Conservation (phyloP, 2,797 vertebrate species). For the Scarus forsteni region DNA sequence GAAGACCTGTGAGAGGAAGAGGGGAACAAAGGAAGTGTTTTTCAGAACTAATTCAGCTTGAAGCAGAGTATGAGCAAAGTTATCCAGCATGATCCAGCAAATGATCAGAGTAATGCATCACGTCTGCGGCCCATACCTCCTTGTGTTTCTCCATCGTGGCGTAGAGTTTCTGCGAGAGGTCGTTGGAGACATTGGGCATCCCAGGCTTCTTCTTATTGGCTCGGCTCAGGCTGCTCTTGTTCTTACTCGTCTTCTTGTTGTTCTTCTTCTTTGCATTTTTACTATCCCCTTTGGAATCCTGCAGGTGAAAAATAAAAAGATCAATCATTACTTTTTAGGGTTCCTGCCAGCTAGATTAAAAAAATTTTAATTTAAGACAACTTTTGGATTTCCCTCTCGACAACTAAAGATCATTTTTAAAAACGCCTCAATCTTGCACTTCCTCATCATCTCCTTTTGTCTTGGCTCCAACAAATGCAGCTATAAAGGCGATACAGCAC, state of each 20-base stretch:
- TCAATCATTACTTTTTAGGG: neutral
- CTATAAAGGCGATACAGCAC: too few relatives aligned
- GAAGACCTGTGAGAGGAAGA: constrained; percentile 87
- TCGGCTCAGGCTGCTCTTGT: constrained; percentile 93
- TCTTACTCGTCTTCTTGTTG: constrained; percentile 88
- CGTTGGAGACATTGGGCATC: constrained; percentile 97
- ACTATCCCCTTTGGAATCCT: constrained; percentile 95
- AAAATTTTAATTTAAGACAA: too few relatives aligned
- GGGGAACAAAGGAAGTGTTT: neutral
- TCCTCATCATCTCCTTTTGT: too few relatives aligned
- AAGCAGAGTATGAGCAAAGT: neutral
- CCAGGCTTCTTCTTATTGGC: constrained; percentile 98
- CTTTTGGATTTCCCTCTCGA: too few relatives aligned
- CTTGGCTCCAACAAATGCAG: too few relatives aligned
- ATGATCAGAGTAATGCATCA: neutral
- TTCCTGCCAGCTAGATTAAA: too few relatives aligned
- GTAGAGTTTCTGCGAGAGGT: constrained; percentile 97
- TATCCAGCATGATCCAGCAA: neutral
- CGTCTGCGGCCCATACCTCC: constrained; percentile 84
- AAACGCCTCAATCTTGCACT: too few relatives aligned
- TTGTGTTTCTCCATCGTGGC: constrained; percentile 99
- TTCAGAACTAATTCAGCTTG: neutral
- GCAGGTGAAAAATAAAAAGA: neutral
- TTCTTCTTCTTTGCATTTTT: constrained; percentile 89
- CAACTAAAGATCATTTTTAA: too few relatives aligned